Evolutionary conservation across 2,888 invertebrate species (phyloP), one percentile per base, ranked within the genome.

Genomic region (Seira musarum): DNA sequence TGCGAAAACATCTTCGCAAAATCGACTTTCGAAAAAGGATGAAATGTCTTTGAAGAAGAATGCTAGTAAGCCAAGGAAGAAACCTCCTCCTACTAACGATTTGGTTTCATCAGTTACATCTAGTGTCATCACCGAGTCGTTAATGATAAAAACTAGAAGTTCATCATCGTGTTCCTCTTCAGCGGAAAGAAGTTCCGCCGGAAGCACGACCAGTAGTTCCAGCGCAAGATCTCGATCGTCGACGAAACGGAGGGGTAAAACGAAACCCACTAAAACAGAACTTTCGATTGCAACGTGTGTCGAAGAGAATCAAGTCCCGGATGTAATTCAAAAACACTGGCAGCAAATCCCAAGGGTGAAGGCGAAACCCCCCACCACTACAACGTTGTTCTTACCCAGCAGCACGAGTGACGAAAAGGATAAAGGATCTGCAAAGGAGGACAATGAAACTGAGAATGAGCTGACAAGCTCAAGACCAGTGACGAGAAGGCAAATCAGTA

Each of bases 401-500:
- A 73, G 80, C 53, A 25, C 80, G 1, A 80, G 80, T 40, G 80
- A 80, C 6, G 80, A 80, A n/a, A 75, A 75, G 57, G 57, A 57
- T 19, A 75, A 75, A 21, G 75, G 75, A 1, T 75, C 80, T 15
- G 80, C 70, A 15, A 80, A 80, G 19, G 80, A 80, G 60, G 80
- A 80, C 22, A 74, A 67, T n/a, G 78, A 78, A 63, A 35, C 70
- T 2, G 73, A 76, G 46, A 46, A 40, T 15, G 81, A 77, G 53
- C 17, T 17, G 22, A 72, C 66, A 15, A 66, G 74, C 60, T 82
- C 79, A 21, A 63, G 85, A 67, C 86, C 86, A 61, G 79, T 86
- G 15, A 86, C 86, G 15, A 70, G 86, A 8, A 70, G 85, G 66
- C 83, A 83, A 24, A 81, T 83, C 46, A 77, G 82, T 63, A 83